phyloP scores from a whole-genome alignment of 30 jellyfish, hydroid and myxozoan genomes.

The Morbakka virulenta region DNA sequence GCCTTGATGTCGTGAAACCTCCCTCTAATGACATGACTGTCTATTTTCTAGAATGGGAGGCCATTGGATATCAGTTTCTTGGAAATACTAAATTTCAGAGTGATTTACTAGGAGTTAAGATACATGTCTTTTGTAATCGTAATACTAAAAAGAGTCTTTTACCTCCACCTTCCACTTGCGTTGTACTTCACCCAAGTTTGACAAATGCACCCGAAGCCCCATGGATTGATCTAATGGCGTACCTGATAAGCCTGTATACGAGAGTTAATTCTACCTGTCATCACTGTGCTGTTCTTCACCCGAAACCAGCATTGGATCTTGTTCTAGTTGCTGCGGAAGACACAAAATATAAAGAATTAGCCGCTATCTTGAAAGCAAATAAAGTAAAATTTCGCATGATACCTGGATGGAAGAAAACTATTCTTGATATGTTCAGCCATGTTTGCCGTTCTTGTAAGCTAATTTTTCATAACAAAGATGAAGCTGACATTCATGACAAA shows the following conservation, averaged over 20 bases:
- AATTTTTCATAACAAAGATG: slow-evolving; percentile 26
- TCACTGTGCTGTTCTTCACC: slow-evolving; percentile 27
- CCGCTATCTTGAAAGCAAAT: slow-evolving; percentile 74
- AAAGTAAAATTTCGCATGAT: slow-evolving; percentile 35
- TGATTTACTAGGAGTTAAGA: slow-evolving; percentile 7
- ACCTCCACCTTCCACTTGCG: slow-evolving; percentile 35
- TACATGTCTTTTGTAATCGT: slow-evolving; percentile 42
- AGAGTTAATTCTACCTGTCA: slow-evolving; percentile 19
- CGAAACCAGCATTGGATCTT: slow-evolving; percentile 28
- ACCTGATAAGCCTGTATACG: slow-evolving; percentile 69
- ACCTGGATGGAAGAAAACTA: slow-evolving; percentile 53
- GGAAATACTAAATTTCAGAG: slow-evolving; percentile 2
- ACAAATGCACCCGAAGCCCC: slow-evolving; percentile 71
- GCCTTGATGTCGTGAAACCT: not conserved
- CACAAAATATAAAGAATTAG: slow-evolving; percentile 51
- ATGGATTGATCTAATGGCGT: slow-evolving; percentile 82
- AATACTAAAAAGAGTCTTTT: slow-evolving; percentile 23
- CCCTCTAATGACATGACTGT: not conserved
- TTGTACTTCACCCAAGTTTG: slow-evolving; percentile 71
- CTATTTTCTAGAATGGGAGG: slow-evolving; percentile 52
- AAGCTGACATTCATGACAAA: slow-evolving; percentile 76
- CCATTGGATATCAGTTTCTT: slow-evolving; percentile 17
- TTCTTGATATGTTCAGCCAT: slow-evolving; percentile 70
- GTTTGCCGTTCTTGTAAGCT: slow-evolving; percentile 69
- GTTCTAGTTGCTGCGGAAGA: slow-evolving; percentile 56